Conservation (phyloP, 2,113 vertebrate genomes). For the Amphiprion ocellaris region DNA sequence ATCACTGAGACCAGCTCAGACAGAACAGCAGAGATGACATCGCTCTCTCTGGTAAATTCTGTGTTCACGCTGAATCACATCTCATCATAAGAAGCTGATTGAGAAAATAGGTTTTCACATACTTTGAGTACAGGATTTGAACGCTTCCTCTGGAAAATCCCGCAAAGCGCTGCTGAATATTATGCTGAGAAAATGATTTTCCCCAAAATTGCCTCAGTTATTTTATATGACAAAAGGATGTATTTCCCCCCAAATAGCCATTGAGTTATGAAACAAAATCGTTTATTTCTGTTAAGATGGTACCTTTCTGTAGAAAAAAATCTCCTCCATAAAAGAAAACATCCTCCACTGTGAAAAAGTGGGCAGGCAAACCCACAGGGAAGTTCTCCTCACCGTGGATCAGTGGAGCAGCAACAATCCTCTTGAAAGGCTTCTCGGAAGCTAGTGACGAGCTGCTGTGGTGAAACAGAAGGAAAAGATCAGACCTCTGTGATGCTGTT, state of each 20-base stretch:
- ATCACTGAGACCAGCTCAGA: not conserved
- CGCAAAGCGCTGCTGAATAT: not conserved
- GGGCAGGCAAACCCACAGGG: conserved; percentile 44
- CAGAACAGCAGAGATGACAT: not conserved
- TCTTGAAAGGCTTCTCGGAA: conserved; percentile 57
- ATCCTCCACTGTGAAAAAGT: conserved; percentile 29
- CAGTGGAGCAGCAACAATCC: conserved; percentile 68
- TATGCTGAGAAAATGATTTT: conserved; percentile 13
- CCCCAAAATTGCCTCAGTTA: not conserved
- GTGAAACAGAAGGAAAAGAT: conserved; percentile 32
- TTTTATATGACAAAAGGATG: conserved; percentile 5
- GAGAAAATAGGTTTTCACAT: not conserved
- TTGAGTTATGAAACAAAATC: not conserved
- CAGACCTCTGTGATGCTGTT: conserved; percentile 47
- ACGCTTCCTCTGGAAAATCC: not conserved
- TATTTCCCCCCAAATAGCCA: not conserved
- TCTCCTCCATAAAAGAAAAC: conserved; percentile 31
- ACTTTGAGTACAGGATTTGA: conserved; percentile 16
- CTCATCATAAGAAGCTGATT: conserved; percentile 1
- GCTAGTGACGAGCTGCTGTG: conserved; percentile 55
- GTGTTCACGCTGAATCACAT: conserved; percentile 3
- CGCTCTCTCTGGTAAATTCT: conserved; percentile 1
- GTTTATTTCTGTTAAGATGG: not conserved
- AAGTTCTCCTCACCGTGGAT: conserved; percentile 37
- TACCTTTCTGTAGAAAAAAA: conserved; percentile 6